Evolutionary conservation across 2,888 invertebrate genomes (phyloP), one percentile per base, ranked within the genome.

Genomic region (Agrochola lychnidis): DNA sequence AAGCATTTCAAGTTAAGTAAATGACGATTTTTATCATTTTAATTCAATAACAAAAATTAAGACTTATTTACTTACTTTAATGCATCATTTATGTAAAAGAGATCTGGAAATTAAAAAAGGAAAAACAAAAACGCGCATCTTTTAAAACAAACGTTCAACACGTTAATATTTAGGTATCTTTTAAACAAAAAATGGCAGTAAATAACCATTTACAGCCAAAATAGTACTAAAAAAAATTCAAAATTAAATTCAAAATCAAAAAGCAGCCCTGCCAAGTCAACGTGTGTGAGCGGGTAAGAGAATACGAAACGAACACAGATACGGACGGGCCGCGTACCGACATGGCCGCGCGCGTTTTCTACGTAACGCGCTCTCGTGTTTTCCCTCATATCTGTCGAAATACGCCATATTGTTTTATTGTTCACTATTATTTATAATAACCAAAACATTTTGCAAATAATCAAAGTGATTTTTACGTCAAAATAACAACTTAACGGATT

Each of bases 351-450:
- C 91, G 88, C 84, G 88, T 89, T 86, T 84, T 87, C 89, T 82
- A 83, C 87, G 84, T 85, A 78, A 83, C 87, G 89, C 91, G 91
- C 91, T 91, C 92, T 93, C 93, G 94, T 93, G 91, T 92, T 94
- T 93, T 92, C 92, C 93, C 93, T 93, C 93, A 94, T 93, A 94
- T 94, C 93, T 92, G 92, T 86, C 93, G 93, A 94, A 94, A 90
- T 92, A 90, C 95, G 96, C 95, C 95, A 95, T 95, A 95, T 95
- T 95, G 95, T 92, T 92, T 94, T 93, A 92, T 92, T 93, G 91
- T 92, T 88, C 88, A 90, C 89, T 81, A 89, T 90, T 83, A 85
- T 89, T 90, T 89, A 81, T 88, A 90, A 91, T 88, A 88, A 87
- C 79, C 84, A 83, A 86, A 88, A 86, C 73, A 84, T 80, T 83